These are phyloP conservation scores for Pseudanteris insignis DNA, from an alignment of 2,888 invertebrate genomes.

Conservation along the genomic window DNA sequence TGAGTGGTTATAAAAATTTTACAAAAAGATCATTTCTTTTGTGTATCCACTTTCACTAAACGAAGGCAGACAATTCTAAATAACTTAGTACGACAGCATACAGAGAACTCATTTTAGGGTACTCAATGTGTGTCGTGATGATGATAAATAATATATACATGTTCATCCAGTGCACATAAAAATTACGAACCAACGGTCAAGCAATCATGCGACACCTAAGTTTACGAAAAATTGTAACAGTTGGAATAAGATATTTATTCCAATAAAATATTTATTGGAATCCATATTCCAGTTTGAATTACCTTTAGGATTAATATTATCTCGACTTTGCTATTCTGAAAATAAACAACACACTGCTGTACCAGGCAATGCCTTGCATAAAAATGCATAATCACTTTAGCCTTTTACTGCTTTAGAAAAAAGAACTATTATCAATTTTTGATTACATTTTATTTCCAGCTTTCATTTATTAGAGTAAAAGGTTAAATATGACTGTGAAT, in stretches of 20 bases:
- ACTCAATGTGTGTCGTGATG: conserved; percentile 50
- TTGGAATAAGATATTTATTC: conserved; percentile 50
- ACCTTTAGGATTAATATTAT: conserved; percentile 62
- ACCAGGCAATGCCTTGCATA: conserved; percentile 62
- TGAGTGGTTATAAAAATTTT: conserved; percentile 4
- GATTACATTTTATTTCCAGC: background rate
- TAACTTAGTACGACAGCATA: conserved; percentile 34
- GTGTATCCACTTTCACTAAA: conserved; percentile 31
- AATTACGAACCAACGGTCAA: conserved; percentile 51
- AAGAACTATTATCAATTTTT: conserved; percentile 14
- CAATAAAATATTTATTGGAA: too few relatives aligned
- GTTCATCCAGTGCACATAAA: conserved; percentile 52
- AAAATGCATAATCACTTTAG: conserved; percentile 54
- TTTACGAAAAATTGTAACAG: conserved; percentile 54
- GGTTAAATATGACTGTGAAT: conserved; percentile 27
- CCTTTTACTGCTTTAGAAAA: conserved; percentile 24
- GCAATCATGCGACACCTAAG: conserved; percentile 63
- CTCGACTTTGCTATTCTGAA: conserved; percentile 65
- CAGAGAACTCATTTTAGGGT: conserved; percentile 8
- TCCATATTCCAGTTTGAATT: conserved; percentile 60
- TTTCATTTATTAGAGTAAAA: conserved; percentile 15
- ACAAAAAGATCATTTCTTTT: conserved; percentile 5
- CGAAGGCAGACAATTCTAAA: conserved; percentile 37
- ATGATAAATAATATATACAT: conserved; percentile 49
- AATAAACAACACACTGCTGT: conserved; percentile 63